phyloP scores from a whole-genome alignment of 2,888 invertebrate genomes.

The Dolomedes plantarius region DNA sequence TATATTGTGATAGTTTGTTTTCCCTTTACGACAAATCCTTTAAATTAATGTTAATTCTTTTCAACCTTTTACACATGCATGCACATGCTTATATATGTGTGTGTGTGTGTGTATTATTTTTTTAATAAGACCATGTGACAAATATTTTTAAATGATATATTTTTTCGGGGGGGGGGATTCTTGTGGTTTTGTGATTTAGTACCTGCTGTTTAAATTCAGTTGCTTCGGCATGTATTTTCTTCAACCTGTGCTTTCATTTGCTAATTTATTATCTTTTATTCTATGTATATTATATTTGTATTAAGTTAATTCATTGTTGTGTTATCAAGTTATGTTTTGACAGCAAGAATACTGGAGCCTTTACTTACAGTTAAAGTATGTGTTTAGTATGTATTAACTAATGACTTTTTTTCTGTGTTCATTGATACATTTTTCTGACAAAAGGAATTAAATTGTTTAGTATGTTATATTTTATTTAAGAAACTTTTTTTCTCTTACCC shows the following conservation, averaged over 20 bases:
- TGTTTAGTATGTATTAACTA: background rate
- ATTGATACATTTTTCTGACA: background rate
- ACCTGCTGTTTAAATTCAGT: background rate
- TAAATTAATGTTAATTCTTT: constrained; percentile 7
- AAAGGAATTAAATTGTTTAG: background rate
- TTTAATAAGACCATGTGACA: background rate
- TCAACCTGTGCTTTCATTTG: background rate
- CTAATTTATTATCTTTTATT: constrained; percentile 1
- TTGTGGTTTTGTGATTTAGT: background rate
- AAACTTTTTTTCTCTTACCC: background rate
- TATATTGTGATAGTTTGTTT: constrained; percentile 43
- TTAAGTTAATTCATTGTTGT: background rate
- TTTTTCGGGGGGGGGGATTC: background rate
- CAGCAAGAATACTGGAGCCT: background rate
- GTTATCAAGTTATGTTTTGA: background rate
- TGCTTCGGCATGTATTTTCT: background rate
- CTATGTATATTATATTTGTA: background rate
- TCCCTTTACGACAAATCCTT: background rate
- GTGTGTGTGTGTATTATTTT: background rate
- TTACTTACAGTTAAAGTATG: background rate
- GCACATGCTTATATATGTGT: too few relatives aligned
- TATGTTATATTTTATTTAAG: background rate
- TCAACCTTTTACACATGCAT: background rate
- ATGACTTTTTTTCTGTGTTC: background rate
- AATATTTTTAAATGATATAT: background rate